Base-by-base conservation (phyloP, 2,113 vertebrate species). In the Larimichthys polyactis region DNA sequence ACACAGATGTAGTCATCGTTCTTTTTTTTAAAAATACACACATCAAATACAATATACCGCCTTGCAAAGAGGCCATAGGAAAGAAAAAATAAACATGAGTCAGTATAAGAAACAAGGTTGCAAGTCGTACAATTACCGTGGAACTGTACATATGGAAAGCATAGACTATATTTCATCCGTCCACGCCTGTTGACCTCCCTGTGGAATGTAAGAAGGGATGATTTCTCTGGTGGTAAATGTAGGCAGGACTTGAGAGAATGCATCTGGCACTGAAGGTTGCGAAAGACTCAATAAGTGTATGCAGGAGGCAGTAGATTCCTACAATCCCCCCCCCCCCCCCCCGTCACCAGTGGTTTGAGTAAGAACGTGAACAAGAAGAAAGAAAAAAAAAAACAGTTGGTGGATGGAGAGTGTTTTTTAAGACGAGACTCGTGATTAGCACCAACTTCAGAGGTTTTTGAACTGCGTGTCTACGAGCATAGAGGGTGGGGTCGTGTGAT, bases 1-100 rank as follows among this genome's bases (percentile, higher is more conserved):
- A 93, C 92, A 92, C 86, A 86, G 66, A 90, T 87, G 89, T 85
- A 81, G 70, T 83, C 60, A 87, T 81, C 66, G 82, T 83, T 86
- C 80, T 81, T 71, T 84, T 44, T 80, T 69, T 51, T 58, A 78
- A 70, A 90, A 89, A 81, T 65, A 89, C 79, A 89, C 87, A 94
- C 90, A 84, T 86, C 80, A 83, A 89, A 82, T 90, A 87, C 84
- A 78, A 90, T 81, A 92, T 76, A 79, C 62, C 54, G 86, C 81
- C 84, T 84, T 69, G 71, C 82, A 82, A 82, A 86, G 66, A 87
- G 86, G 81, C 89, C 66, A 79, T 82, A 82, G 57, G 75, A 85
- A 87, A 80, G n/a, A 70, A 77, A 78, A 78, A 68, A 73, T 40
- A 78, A 66, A 81, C 66, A 81, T 46, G 55, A 70, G 55, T 79